phyloP scores from a whole-genome alignment of 2,797 vertebrate genomes.

The Trematomus bernacchii region DNA sequence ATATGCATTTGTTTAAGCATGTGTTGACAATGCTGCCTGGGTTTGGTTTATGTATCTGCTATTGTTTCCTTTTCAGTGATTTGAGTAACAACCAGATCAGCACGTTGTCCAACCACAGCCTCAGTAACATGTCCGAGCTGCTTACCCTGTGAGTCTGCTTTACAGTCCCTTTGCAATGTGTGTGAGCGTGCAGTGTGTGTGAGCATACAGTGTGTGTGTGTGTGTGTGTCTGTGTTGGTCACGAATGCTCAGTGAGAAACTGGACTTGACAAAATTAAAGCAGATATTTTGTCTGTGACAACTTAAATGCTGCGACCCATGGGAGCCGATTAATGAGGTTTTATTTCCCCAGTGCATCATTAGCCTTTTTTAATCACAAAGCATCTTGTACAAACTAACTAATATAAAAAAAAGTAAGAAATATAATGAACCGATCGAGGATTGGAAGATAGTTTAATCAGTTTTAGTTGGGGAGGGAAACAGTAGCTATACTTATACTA shows the following conservation, averaged over 20 bases:
- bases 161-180: slow-evolving; percentile 48
- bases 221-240: slow-evolving; percentile 7
- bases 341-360: neutral
- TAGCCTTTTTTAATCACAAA: neutral
- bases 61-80: slow-evolving; percentile 93
- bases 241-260: neutral
- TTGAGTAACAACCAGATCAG: slow-evolving; percentile 99
- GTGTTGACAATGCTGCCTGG: slow-evolving; percentile 47
- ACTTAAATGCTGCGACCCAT: neutral
- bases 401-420: neutral
- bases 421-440: neutral
- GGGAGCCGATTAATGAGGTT: neutral
- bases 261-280: slow-evolving; percentile 1
- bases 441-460: neutral
- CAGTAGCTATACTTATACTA: neutral
- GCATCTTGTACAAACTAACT: neutral
- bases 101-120: slow-evolving; percentile 98
- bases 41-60: slow-evolving; percentile 73
- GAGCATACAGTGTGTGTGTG: slow-evolving; percentile 19
- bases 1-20: slow-evolving; percentile 42
- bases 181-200: slow-evolving; percentile 5
- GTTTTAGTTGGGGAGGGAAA: too few species aligned
- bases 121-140: slow-evolving; percentile 99
- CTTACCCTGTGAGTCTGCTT: slow-evolving; percentile 97
- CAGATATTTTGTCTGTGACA: neutral